Evolutionary conservation across 2,113 vertebrate genomes (phyloP).

Genomic region (Oreochromis tanganicae): DNA sequence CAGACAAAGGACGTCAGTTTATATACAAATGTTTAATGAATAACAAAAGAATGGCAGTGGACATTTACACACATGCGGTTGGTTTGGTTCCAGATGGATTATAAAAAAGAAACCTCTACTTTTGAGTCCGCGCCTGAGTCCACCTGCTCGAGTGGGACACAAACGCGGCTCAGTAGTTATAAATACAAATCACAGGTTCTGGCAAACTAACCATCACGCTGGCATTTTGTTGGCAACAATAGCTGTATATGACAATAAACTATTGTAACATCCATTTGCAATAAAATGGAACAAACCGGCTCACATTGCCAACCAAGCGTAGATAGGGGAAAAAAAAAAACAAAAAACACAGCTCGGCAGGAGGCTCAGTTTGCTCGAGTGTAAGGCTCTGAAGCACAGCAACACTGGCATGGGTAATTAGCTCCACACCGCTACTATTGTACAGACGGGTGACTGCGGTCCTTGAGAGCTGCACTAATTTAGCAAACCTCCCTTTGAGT

Average conservation of each 20-base stretch:
- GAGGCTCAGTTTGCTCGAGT: slow-evolving; percentile 45
- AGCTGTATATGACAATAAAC: slow-evolving; percentile 36
- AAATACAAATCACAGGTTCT: slow-evolving; percentile 56
- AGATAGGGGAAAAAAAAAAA: not conserved
- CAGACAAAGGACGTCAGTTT: slow-evolving; percentile 2
- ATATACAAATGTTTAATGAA: slow-evolving; percentile 76
- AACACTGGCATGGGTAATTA: slow-evolving; percentile 37
- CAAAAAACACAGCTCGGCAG: slow-evolving; percentile 11
- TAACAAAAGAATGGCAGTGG: slow-evolving; percentile 70
- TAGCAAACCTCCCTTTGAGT: slow-evolving; percentile 23
- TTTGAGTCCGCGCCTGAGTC: slow-evolving; percentile 11
- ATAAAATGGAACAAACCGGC: slow-evolving; percentile 35
- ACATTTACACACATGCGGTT: slow-evolving; percentile 50
- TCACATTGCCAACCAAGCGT: slow-evolving; percentile 15
- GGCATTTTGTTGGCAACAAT: slow-evolving; percentile 26
- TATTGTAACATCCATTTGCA: slow-evolving; percentile 46
- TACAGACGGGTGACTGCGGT: slow-evolving; percentile 40
- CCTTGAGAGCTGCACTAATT: slow-evolving; percentile 43
- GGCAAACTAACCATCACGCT: slow-evolving; percentile 44
- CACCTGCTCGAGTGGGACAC: slow-evolving; percentile 22
- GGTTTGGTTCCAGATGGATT: slow-evolving; percentile 30
- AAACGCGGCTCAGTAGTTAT: slow-evolving; percentile 38
- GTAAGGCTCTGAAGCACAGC: slow-evolving; percentile 53
- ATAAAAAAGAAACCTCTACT: slow-evolving; percentile 39
- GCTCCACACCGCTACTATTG: slow-evolving; percentile 39